A percentile compares a stretch with the other conserved stretches of the same genome.
Evolutionary conservation across 2,113 vertebrate genomes (phyloP).

Genomic region (Eulemur macaco): DNA sequence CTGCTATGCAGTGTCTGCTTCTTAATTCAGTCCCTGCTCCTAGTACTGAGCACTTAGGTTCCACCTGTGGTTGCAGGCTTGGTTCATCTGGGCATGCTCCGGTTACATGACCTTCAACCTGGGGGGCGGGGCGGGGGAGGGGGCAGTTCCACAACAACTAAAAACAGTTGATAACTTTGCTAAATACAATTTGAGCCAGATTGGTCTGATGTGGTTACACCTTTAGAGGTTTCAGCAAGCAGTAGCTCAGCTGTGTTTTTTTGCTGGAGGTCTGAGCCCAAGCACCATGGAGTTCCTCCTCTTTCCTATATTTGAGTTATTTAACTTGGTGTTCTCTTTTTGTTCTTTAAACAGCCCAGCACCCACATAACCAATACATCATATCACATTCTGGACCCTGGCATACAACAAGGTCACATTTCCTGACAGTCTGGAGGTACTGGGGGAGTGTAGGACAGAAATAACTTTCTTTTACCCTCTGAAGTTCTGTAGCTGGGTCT

Average conservation of each 20-base stretch:
- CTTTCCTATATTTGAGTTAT: neutral
- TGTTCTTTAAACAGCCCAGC: neutral
- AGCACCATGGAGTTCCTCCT: fast-evolving
- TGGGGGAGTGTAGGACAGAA: neutral
- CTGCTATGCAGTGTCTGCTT: too few species aligned
- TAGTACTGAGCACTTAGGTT: too few species aligned
- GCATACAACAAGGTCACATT: neutral
- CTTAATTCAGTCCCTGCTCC: too few species aligned
- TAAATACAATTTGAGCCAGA: too few species aligned
- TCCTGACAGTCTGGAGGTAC: neutral
- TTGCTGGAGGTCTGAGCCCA: neutral
- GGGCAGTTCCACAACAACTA: too few species aligned
- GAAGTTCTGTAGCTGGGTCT: neutral
- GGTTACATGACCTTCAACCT: too few species aligned
- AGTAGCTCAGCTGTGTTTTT: neutral
- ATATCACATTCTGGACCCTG: neutral
- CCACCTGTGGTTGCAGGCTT: too few species aligned
- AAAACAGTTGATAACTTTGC: too few species aligned
- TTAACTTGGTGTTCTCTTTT: neutral
- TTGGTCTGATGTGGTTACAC: too few species aligned
- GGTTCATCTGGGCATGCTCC: too few species aligned
- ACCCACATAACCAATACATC: neutral
- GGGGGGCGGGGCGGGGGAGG: too few species aligned
- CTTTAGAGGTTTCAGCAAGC: neutral
- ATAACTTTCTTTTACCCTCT: neutral